Evolutionary conservation across 2,888 invertebrate genomes (phyloP).

Genomic region (Spilarctia lutea): DNA sequence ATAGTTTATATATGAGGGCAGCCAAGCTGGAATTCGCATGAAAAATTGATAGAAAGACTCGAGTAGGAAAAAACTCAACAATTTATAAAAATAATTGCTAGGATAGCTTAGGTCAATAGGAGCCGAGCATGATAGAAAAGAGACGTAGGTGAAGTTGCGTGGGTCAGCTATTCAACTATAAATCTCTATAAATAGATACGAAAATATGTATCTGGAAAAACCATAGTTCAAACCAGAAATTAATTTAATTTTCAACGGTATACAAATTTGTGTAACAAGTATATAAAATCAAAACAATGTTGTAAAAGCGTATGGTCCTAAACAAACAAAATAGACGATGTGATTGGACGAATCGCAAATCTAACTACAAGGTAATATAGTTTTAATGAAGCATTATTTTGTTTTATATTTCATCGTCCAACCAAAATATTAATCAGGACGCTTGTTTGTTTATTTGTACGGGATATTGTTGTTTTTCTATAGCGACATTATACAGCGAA

Average conservation of each 20-base stretch:
- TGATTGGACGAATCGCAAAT: slow-evolving; percentile 5
- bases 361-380: slow-evolving; percentile 20
- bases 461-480: slow-evolving; percentile 64
- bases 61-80: too few species aligned
- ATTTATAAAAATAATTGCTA: too few species aligned
- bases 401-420: slow-evolving; percentile 41
- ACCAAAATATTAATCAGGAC: slow-evolving; percentile 54
- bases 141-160: too few species aligned
- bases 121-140: too few species aligned
- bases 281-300: not conserved
- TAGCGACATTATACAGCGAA: slow-evolving; percentile 49
- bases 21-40: too few species aligned
- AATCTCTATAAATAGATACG: not conserved
- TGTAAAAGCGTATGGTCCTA: not conserved
- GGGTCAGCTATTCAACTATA: not conserved
- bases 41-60: too few species aligned
- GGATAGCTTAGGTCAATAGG: too few species aligned
- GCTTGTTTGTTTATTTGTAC: slow-evolving; percentile 53
- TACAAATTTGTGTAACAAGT: not conserved
- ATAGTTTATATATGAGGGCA: not conserved
- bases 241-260: not conserved
- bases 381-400: slow-evolving; percentile 34
- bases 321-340: slow-evolving; percentile 23
- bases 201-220: not conserved
- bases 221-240: not conserved